Evolutionary conservation across 2,797 vertebrate genomes (phyloP), one percentile per base, ranked within the genome.

Genomic region (Margarornis squamiger): DNA sequence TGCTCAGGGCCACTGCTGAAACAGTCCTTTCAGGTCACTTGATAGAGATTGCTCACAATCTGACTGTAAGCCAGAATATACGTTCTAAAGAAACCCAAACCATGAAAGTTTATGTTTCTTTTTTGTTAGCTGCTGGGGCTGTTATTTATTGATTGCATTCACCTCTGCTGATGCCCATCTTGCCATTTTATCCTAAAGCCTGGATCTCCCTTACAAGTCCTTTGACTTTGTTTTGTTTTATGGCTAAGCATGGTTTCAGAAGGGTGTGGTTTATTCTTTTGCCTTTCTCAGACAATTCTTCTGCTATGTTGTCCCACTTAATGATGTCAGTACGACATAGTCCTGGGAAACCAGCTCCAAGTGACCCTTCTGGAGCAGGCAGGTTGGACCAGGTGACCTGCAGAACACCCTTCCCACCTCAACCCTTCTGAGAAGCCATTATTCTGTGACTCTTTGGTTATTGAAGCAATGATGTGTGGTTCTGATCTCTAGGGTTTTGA

Each of bases 161-260:
- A 66, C 59, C 54, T 29, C 58, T 39, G 24, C 26, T 66, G 18
- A 36, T 48, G 18, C 5, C 3, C 6, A 12, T 63, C 29, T 63
- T 22, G 10, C 20, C 14, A 32, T 32, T 43, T 43, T 63, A 32
- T 63, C 21, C 30, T 34, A 52, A 72, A 58, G 52, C 65, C 2
- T 46, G 3, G 2, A 29, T 46, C 2, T 32, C 10, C 3, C 14
- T 4, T 1, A 3, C 29, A 46, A 84, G 13, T 65, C 10, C 18
- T 72, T 84, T 66, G 17, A 46, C 26, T 12, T 65, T 23, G 8
- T 6, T 71, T 46, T 65, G 21, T 14, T 65, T 84, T 20, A 41
- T 30, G 15, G 38, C 5, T 23, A 77, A 77, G 57, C 6, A 65
- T 52, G 10, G 14, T 65, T 77, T 71, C 29, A 34, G 29, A 77